Evolutionary conservation across 1,140 invertebrate genomes (phyloP), one percentile per base, ranked within the genome.

Genomic region (Artemia franciscana): DNA sequence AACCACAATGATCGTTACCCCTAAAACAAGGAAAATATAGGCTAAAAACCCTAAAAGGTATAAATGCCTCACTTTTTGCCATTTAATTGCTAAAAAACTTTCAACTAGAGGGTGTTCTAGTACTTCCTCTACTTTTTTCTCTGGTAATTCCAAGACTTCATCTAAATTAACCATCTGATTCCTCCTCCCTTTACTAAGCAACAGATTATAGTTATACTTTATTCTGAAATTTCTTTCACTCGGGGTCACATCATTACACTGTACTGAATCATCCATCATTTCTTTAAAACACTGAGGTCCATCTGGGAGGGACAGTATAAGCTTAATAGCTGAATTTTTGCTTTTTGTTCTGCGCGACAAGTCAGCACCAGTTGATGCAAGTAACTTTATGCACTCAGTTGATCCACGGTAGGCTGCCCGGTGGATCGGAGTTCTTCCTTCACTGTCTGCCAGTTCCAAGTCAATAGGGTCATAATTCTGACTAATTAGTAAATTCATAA

Each of bases 41-140:
- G 75, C 64, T 5, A 73, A 57, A 21, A 74, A 68, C n/a, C 76
- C 66, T 25, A 72, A 28, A 15, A 72, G 69, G 65, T 78, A 78
- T 51, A 75, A 75, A 60, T 72, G 72, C 23, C 74, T 66, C 7
- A 77, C 67, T 26, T 73, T 73, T 59, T 73, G 75, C 78, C 78
- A 79, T 68, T 79, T 78, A n/a, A 79, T 68, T 62, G 71, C 74
- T 0, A 79, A 68, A 66, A 77, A 78, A 63, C 75, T 75, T 68
- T 79, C 76, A 3, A 78, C 70, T 21, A 78, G 70, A 1, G 78
- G 78, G 69, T 79, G 77, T 0, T 77, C 72, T 12, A 76, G 70
- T 15, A 80, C 67, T 62, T 72, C 73, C 51, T 73, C 72, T 60
- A 78, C 73, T 3, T 72, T 68, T 26, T 72, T 70, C 65, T 74